Evolutionary conservation across 2,888 invertebrate species (phyloP).

Genomic region (Macrosoma leucophasiata): DNA sequence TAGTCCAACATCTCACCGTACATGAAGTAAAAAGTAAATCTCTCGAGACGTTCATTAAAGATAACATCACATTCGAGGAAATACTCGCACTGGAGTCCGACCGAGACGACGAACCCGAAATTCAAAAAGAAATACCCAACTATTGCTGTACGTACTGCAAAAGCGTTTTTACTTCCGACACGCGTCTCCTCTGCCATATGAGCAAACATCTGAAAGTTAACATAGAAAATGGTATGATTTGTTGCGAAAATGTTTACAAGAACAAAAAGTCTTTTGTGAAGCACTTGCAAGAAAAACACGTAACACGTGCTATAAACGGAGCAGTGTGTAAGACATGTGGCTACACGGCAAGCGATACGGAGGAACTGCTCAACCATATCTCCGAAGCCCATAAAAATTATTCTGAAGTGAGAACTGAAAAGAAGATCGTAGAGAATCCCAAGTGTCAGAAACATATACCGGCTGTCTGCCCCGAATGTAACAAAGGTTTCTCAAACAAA

Average conservation of each 20-base stretch:
- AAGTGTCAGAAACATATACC: conserved; percentile 49
- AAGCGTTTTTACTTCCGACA: conserved; percentile 42
- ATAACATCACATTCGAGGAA: conserved; percentile 49
- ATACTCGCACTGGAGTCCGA: conserved; percentile 32
- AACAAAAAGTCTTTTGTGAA: conserved; percentile 35
- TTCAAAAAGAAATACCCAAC: conserved; percentile 22
- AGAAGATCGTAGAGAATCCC: conserved; percentile 12
- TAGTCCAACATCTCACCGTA: conserved; percentile 38
- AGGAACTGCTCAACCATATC: conserved; percentile 32
- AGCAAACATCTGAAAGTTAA: conserved; percentile 41
- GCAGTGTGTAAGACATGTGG: conserved; percentile 43
- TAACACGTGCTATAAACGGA: conserved; percentile 12
- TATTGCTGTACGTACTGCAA: conserved; percentile 47
- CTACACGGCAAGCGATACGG: conserved; percentile 24
- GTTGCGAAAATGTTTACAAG: conserved; percentile 36
- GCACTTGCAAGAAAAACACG: conserved; percentile 44
- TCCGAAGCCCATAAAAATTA: conserved; percentile 16
- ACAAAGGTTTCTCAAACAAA: conserved; percentile 64
- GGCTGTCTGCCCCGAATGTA: conserved; percentile 64
- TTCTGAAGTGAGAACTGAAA: conserved; percentile 4
- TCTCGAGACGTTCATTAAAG: conserved; percentile 39
- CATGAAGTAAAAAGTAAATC: conserved; percentile 19
- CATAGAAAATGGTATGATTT: conserved; percentile 33
- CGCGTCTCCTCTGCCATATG: conserved; percentile 46
- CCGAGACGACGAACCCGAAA: conserved; percentile 28